Evolutionary conservation across 2,888 invertebrate species (phyloP).

Genomic region (Falcaria lacertinaria): DNA sequence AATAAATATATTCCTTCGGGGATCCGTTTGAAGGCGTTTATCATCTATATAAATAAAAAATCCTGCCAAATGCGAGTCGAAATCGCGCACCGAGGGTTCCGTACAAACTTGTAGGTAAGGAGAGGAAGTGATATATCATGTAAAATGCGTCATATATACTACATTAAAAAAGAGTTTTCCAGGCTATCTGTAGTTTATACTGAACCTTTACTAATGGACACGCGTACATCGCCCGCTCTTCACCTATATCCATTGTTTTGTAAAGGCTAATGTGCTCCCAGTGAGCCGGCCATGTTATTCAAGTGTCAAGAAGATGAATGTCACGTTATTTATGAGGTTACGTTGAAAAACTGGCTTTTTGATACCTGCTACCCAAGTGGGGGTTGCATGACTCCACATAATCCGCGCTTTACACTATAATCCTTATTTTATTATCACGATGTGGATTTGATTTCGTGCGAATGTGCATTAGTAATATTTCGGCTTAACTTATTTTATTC

Average conservation of each 20-base stretch:
- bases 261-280: slow-evolving; percentile 67
- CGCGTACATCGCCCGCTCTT: slow-evolving; percentile 42
- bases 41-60: no score
- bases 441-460: slow-evolving; percentile 31
- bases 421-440: slow-evolving; percentile 30
- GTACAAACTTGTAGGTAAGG: no score
- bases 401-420: slow-evolving; percentile 32
- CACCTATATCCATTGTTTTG: slow-evolving; percentile 57
- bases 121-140: no score
- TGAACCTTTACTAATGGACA: slow-evolving; percentile 50
- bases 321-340: slow-evolving; percentile 64
- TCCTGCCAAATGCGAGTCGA: no score
- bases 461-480: slow-evolving; percentile 8
- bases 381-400: slow-evolving; percentile 35
- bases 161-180: no score
- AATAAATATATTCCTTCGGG: no score
- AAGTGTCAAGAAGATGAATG: slow-evolving; percentile 74
- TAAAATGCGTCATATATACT: no score
- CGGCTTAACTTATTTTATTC: neutral
- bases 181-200: neutral
- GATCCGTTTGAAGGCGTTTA: no score
- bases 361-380: slow-evolving; percentile 30
- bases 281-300: slow-evolving; percentile 58
- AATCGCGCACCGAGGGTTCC: no score
- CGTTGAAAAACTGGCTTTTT: slow-evolving; percentile 46